phyloP scores from a whole-genome alignment of 2,888 invertebrate genomes.

The Leptinotarsa haldemani region DNA sequence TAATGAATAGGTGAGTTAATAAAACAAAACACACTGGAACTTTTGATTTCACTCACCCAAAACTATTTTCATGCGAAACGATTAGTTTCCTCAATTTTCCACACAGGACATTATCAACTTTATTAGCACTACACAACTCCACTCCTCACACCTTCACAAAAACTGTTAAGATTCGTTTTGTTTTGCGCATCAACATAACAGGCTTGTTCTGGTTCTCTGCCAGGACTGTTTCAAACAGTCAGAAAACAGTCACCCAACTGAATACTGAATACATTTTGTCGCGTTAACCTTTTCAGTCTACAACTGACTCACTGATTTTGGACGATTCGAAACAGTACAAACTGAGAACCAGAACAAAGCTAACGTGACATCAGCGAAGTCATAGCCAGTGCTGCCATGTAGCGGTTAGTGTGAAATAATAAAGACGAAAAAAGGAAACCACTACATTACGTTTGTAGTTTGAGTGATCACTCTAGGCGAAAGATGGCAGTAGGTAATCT shows the following conservation, averaged over 20 bases:
- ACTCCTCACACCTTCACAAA: neutral
- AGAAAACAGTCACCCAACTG: no score
- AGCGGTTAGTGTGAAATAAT: neutral
- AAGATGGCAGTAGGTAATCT: no score
- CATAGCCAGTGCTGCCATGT: neutral
- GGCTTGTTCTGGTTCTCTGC: no score
- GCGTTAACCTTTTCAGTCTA: no score
- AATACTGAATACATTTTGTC: no score
- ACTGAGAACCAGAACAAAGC: no score
- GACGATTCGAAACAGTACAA: no score
- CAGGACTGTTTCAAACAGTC: no score
- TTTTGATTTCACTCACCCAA: neutral
- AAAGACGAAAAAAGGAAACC: no score
- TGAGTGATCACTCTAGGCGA: no score
- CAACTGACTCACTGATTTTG: no score
- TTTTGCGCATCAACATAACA: conserved; percentile 18
- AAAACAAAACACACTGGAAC: neutral
- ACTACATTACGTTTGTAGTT: no score
- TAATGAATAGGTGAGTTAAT: neutral
- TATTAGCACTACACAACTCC: neutral
- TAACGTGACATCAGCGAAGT: neutral
- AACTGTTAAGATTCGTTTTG: conserved; percentile 11
- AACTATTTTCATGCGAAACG: neutral
- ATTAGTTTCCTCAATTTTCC: conserved; percentile 5
- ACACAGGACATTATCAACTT: conserved; percentile 2